These are phyloP conservation scores for Helicolenus hilgendorfi DNA, from an alignment of 2,797 vertebrate species.

Conservation along the genomic window DNA sequence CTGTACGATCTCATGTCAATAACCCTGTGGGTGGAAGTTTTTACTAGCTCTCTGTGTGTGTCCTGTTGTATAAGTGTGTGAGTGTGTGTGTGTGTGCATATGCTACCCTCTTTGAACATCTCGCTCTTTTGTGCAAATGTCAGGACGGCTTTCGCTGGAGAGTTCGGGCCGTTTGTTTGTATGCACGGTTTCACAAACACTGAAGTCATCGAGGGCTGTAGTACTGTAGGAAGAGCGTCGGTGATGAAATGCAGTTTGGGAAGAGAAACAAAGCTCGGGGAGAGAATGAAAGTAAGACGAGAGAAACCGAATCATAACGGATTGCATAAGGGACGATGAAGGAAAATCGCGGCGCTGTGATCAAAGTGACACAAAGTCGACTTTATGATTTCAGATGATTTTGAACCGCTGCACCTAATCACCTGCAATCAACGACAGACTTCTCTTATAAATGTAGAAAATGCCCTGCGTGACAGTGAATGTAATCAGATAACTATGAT, in stretches of 20 bases:
- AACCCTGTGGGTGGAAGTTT: slow-evolving; percentile 74
- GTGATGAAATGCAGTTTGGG: slow-evolving; percentile 37
- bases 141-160: neutral
- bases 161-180: slow-evolving; percentile 34
- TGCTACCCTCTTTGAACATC: slow-evolving; percentile 15
- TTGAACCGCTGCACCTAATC: slow-evolving; percentile 40
- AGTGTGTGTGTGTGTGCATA: slow-evolving; percentile 4
- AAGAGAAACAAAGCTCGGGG: neutral
- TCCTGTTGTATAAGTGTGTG: slow-evolving; percentile 42
- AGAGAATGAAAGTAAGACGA: neutral
- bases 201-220: slow-evolving; percentile 25
- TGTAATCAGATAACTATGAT: slow-evolving; percentile 49
- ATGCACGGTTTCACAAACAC: slow-evolving; percentile 41
- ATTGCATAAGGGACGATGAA: slow-evolving; percentile 4
- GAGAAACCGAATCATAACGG: slow-evolving; percentile 9
- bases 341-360: slow-evolving; percentile 12
- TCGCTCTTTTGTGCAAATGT: slow-evolving; percentile 30
- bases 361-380: slow-evolving; percentile 50
- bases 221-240: neutral
- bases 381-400: neutral
- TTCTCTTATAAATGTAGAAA: neutral
- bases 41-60: slow-evolving; percentile 62
- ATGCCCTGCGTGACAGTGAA: slow-evolving; percentile 29
- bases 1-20: slow-evolving; percentile 62
- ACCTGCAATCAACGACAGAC: slow-evolving; percentile 59